Evolutionary conservation across 2,113 vertebrate species (phyloP), one percentile per base, ranked within the genome.

Genomic region (Theristicus caerulescens): DNA sequence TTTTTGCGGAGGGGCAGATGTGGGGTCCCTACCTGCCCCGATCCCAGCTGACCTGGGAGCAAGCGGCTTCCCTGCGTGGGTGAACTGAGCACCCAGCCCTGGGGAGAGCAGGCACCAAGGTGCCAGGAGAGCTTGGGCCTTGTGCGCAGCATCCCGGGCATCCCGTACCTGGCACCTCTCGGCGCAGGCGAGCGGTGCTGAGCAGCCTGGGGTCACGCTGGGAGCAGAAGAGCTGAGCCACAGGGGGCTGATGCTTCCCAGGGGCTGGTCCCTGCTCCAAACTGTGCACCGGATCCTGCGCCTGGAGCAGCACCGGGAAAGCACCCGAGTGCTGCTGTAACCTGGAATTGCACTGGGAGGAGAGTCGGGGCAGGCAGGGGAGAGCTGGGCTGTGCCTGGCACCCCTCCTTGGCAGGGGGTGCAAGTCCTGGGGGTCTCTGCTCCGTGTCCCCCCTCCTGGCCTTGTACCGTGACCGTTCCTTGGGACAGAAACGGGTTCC

Each of bases 401-500:
- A 4, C 46, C 66, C n/a, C 27, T 36, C 52, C 25, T 49, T 9
- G 32, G 55, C 77, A 57, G n/a, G 0, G 0, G 18, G 32, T 46
- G 70, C 57, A 29, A 14, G 47, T 58, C 79, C 24, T 21, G 27
- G 54, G 52, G 32, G 40, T n/a, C 26, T 67, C 66, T 49, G 6
- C 16, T 40, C 64, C 0, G 0, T 34, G 34, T 52, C 24, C 36
- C 34, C 34, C 4, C 20, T 49, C 66, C 66, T 49, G 38, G 24
- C 70, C 29, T 36, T 12, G 4, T 10, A 22, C 46, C 7, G 1
- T 6, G 66, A 8, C 52, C 4, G 2, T 40, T 73, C n/a, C 16
- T 16, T 4, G 62, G 80, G 65, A 22, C 20, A 46, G 49, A 19
- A 32, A 14, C 0, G 1, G 24, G 32, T 32, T 78, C 40, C 80